Conservation (phyloP, 1,140 invertebrate species). For the Trachymyrmex septentrionalis region DNA sequence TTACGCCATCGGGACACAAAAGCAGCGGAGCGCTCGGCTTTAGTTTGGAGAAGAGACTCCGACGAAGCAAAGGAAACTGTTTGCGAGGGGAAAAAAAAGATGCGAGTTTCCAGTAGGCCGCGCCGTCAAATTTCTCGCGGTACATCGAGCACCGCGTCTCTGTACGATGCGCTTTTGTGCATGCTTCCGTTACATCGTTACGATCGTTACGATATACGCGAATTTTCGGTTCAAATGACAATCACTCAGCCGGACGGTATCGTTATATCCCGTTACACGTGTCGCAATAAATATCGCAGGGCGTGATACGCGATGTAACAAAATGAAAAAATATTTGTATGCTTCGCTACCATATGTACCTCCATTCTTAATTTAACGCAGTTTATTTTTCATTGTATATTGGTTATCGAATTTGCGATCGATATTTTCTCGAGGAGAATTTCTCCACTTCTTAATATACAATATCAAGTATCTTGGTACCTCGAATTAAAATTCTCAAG, state of each 20-base stretch:
- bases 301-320: not conserved
- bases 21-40: not conserved
- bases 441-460: conserved; percentile 18
- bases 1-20: not conserved
- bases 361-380: conserved; percentile 11
- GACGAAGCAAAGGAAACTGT: not conserved
- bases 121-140: conserved; percentile 66
- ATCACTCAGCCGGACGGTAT: conserved; percentile 58
- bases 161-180: conserved; percentile 61
- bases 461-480: conserved; percentile 28
- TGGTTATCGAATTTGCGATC: conserved; percentile 21
- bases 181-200: conserved; percentile 35
- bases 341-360: not conserved
- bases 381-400: conserved; percentile 42
- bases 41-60: not conserved
- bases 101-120: conserved; percentile 59
- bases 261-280: not conserved
- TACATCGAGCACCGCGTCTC: conserved; percentile 61
- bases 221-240: conserved; percentile 68
- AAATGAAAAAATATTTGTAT: conserved; percentile 31
- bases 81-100: conserved; percentile 39
- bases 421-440: conserved; percentile 21
- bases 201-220: conserved; percentile 29
- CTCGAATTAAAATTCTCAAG: conserved; percentile 51
- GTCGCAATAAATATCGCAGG: conserved; percentile 7